Conservation (phyloP, 2,888 invertebrate genomes). For the Phyllotreta cruciferae region DNA sequence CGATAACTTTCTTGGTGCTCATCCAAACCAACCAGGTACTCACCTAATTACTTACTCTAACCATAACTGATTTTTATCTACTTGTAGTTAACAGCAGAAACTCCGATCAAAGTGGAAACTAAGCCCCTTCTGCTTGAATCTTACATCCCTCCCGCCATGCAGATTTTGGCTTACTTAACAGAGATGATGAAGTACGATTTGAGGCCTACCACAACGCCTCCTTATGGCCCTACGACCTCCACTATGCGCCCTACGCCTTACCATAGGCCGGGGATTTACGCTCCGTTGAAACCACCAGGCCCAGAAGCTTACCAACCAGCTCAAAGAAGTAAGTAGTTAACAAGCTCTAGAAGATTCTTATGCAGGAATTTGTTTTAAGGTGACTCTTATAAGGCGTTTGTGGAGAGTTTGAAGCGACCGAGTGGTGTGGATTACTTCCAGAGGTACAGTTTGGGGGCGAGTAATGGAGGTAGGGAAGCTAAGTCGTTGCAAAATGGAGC, state of each 20-base stretch:
- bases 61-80: not conserved
- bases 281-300: slow-evolving; percentile 62
- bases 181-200: slow-evolving; percentile 69
- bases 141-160: slow-evolving; percentile 73
- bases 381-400: slow-evolving; percentile 44
- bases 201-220: slow-evolving; percentile 45
- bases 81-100: slow-evolving; percentile 37
- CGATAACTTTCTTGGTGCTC: no score
- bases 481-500: slow-evolving; percentile 18
- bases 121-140: slow-evolving; percentile 66
- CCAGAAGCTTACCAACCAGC: slow-evolving; percentile 39
- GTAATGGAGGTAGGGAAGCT: not conserved
- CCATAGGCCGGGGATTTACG: slow-evolving; percentile 61
- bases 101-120: slow-evolving; percentile 57
- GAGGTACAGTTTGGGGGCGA: slow-evolving; percentile 34
- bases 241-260: slow-evolving; percentile 52
- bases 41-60: not conserved
- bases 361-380: slow-evolving; percentile 21
- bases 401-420: slow-evolving; percentile 45
- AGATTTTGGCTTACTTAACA: slow-evolving; percentile 68
- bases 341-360: not conserved
- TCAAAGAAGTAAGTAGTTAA: slow-evolving; percentile 23
- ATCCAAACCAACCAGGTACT: no score
- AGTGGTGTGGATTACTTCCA: slow-evolving; percentile 45
- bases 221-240: slow-evolving; percentile 45